Base-by-base conservation (phyloP, 2,888 invertebrate species). In the Drosophila incognita region DNA sequence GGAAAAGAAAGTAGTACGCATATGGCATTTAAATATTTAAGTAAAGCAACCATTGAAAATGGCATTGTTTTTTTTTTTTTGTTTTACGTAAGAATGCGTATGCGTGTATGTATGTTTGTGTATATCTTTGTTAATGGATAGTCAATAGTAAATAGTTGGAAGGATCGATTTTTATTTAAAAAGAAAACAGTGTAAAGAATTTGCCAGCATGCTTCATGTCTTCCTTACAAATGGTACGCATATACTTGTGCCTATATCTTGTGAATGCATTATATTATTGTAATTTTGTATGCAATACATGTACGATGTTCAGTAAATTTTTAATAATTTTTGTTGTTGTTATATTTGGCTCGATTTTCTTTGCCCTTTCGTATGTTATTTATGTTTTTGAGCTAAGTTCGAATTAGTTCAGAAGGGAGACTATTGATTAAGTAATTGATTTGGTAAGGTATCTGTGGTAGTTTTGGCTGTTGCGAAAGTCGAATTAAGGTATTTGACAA, bases 81-180 rank as follows among this genome's bases (percentile, higher is more conserved):
- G 11, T 49, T n/a, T 65, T 38, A n/a, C 15, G 56, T 40, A 38
- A 52, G 27, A 38, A 35, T 49, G 69, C 29, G 29, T 21, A 27
- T 51, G 46, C 46, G 2, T 46, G 71, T 70, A 51, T 51, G 56
- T 70, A 69, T 24, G 8, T 24, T 46, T 21, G 54, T 70, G 61
- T 52, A 27, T 67, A 36, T 67, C 18, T 54, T 38, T 46, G 46
- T 48, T 51, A 40, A 40, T 72, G 72, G 59, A 56, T 69, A 75
- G 75, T 62, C 60, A 68, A 59, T 74, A 74, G 42, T 70, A 53
- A 70, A 46, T 62, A 75, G 53, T 75, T 78, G 77, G 80, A 78
- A 78, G 77, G 76, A 65, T 76, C 48, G 74, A 76, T 76, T 78
- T 73, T 63, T 70, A 76, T 63, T 62, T 51, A 62, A 36, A 57